Evolutionary conservation across 1,140 invertebrate species (phyloP), one percentile per base, ranked within the genome.

Genomic region (Ditylenchus dipsaci): DNA sequence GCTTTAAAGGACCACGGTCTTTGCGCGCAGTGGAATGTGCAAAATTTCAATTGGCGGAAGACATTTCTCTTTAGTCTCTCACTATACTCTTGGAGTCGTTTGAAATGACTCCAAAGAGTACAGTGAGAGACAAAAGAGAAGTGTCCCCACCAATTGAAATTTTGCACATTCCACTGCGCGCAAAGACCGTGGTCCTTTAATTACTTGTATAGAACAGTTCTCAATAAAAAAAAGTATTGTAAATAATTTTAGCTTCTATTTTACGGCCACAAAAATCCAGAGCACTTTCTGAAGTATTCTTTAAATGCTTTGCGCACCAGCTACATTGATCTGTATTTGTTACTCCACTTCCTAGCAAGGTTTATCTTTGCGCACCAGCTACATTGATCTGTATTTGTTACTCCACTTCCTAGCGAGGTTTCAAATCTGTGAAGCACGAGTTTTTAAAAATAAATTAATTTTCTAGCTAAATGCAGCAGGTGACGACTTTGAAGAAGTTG

Each of bases 381-480:
- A 76, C 43, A 75, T 76, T 13, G 75, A 76, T 43, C 56, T 76
- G 0, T 73, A 74, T 38, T 62, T 76, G 7, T 49, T 69, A 43
- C 75, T 93, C 72, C 87, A 88, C 30, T 38, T 38, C 33, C 33
- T 5, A 38, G 33, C 33, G 11, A 38, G 33, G 33, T 93, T n/a
- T n/a, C n/a, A 63, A 15, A 42, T 13, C 9, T 17, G 26, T 21
- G 13, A 42, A 61, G 59, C 29, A 3, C 21, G 26, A 61, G 8
- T n/a, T 5, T 3, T 21, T 19, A 29, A 45, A 33, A 30, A 61
- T 21, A 29, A 29, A 5, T 8, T 19, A 61, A 29, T 3, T 61
- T 30, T 1, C n/a, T n/a, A 29, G 59, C n/a, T 21, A 3, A 26
- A 53, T 53, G 49, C n/a, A 19, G 15, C 3, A 45, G 29, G 56